Conservation (phyloP, 2,888 invertebrate species). For the Drosophila barbarae region DNA sequence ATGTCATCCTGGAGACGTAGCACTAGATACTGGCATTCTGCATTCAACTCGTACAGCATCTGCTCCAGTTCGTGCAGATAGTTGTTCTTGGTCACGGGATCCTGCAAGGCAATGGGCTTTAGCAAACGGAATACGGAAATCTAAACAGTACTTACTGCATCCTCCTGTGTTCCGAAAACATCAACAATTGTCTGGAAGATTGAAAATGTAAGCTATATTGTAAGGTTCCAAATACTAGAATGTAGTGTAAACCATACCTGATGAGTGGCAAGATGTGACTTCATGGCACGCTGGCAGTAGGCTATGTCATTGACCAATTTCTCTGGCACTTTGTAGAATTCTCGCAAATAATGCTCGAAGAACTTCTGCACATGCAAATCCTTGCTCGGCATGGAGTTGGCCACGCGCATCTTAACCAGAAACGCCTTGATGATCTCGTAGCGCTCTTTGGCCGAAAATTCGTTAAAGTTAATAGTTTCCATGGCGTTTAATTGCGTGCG, state of each 20-base stretch:
- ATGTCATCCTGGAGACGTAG: constrained; percentile 55
- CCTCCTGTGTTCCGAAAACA: constrained; percentile 26
- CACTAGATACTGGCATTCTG: constrained; percentile 58
- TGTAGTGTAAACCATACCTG: constrained; percentile 35
- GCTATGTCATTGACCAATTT: constrained; percentile 53
- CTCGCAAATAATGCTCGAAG: constrained; percentile 55
- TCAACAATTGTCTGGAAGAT: constrained; percentile 44
- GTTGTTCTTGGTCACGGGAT: constrained; percentile 28
- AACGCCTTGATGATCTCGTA: constrained; percentile 58
- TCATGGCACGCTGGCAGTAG: constrained; percentile 60
- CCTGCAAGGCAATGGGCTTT: constrained; percentile 26
- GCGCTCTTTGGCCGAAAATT: constrained; percentile 52
- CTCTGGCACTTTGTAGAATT: constrained; percentile 56
- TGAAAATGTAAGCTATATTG: too few species aligned
- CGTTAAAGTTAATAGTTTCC: constrained; percentile 61
- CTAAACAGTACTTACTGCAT: constrained; percentile 45
- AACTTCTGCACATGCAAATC: constrained; percentile 44
- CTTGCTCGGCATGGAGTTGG: constrained; percentile 41
- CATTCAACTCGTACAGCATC: constrained; percentile 50
- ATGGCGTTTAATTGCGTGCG: constrained; percentile 11
- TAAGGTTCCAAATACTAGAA: not conserved
- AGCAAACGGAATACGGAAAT: not conserved
- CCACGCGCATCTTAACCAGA: constrained; percentile 54
- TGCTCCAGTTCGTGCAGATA: constrained; percentile 52
- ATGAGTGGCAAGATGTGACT: constrained; percentile 46